These are phyloP conservation scores for Drosophila putrida DNA, from an alignment of 2,888 invertebrate genomes.

Conservation along the genomic window DNA sequence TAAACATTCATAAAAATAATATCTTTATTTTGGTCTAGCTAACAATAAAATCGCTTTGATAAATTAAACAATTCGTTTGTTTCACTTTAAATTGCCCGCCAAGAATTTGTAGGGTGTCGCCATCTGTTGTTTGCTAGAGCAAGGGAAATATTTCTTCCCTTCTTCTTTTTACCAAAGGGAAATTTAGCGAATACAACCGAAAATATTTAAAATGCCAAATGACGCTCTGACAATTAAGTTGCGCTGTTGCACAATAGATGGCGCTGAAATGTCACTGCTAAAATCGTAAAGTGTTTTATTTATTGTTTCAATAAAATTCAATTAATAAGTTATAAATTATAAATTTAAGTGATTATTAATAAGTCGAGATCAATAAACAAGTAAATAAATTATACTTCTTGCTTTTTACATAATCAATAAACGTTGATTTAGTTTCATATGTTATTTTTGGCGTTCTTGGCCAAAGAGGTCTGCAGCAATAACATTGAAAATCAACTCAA, in stretches of 20 bases:
- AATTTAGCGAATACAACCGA: not conserved
- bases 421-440: not conserved
- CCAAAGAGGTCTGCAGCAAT: conserved; percentile 39
- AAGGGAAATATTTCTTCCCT: not conserved
- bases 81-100: too few species aligned
- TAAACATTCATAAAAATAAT: too few species aligned
- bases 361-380: too few species aligned
- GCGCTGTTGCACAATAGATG: not conserved
- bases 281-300: too few species aligned
- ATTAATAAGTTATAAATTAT: not conserved
- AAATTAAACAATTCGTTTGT: too few species aligned
- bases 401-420: not conserved
- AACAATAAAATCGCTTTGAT: too few species aligned
- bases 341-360: too few species aligned
- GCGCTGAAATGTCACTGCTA: not conserved
- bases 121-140: conserved; percentile 3
- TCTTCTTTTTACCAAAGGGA: too few species aligned
- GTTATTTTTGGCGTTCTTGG: not conserved
- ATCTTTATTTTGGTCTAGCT: too few species aligned
- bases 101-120: not conserved
- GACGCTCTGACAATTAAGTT: not conserved
- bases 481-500: conserved; percentile 46
- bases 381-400: too few species aligned
- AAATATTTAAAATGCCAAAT: not conserved
- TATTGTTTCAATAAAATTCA: not conserved